Evolutionary conservation across 1,140 invertebrate genomes (phyloP).

Genomic region (Drosophila yakuba): DNA sequence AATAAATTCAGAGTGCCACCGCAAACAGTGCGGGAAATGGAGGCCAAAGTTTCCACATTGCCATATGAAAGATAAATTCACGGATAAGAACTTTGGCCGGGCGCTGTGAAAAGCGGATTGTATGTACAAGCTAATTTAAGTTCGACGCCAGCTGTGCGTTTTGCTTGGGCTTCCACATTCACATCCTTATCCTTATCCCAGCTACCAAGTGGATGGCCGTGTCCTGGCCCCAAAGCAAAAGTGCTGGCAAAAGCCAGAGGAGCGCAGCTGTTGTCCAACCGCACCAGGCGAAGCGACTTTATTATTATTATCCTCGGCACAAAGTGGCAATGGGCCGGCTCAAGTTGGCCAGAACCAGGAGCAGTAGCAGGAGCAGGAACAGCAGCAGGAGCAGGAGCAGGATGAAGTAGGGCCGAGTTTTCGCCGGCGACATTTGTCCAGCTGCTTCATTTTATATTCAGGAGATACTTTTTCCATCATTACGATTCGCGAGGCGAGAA

Average conservation of each 20-base stretch:
- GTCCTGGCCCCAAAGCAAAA: conserved; percentile 16
- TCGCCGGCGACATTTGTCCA: conserved; percentile 67
- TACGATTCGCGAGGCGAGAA: conserved; percentile 58
- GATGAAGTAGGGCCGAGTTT: conserved; percentile 2
- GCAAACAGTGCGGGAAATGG: conserved; percentile 33
- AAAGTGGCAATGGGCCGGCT: conserved; percentile 64
- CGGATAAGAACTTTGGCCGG: conserved; percentile 75
- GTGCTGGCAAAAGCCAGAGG: conserved; percentile 12
- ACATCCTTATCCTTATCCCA: not conserved
- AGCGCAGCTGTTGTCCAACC: conserved; percentile 55
- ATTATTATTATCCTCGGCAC: conserved; percentile 76
- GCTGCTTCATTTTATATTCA: conserved; percentile 82
- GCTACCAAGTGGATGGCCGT: not conserved
- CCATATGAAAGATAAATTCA: conserved; percentile 82
- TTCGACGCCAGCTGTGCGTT: conserved; percentile 74
- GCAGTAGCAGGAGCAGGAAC: too few species aligned
- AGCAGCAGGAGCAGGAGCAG: too few species aligned
- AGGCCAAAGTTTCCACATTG: conserved; percentile 64
- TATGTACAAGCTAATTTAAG: conserved; percentile 82
- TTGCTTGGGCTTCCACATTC: conserved; percentile 28
- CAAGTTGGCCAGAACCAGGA: conserved; percentile 8
- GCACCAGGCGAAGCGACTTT: conserved; percentile 68
- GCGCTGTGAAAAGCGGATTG: conserved; percentile 74
- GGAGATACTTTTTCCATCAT: conserved; percentile 70
- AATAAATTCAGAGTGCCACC: conserved; percentile 73